phyloP scores from a whole-genome alignment of 2,888 invertebrate species.

The Strigamia crassipes region DNA sequence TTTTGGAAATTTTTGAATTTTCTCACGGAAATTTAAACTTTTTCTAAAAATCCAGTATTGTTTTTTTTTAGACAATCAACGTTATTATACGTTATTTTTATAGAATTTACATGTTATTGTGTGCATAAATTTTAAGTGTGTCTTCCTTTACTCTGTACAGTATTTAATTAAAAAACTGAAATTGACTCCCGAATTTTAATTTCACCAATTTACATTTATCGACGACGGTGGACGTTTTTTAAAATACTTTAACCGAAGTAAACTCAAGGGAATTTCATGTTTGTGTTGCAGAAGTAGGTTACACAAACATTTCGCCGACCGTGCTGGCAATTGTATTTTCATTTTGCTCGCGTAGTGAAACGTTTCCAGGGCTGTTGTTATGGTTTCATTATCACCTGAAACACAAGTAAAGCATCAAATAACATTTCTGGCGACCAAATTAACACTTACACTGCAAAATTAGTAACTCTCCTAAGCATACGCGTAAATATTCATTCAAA shows the following conservation, averaged over 20 bases:
- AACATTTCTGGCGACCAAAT: not conserved
- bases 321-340: not conserved
- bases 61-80: too few species aligned
- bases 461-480: not conserved
- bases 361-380: not conserved
- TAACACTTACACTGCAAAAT: not conserved
- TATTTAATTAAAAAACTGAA: not conserved
- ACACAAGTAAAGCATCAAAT: not conserved
- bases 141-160: not conserved
- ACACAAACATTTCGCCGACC: not conserved
- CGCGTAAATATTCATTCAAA: not conserved
- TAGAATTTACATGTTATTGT: not conserved
- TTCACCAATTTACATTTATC: not conserved
- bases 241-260: not conserved
- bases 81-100: not conserved
- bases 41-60: not conserved
- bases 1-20: slow-evolving; percentile 5
- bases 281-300: not conserved
- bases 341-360: not conserved
- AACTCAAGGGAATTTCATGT: not conserved
- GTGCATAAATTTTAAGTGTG: not conserved
- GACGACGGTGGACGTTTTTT: not conserved
- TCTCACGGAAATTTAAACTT: not conserved
- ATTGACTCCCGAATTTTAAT: not conserved
- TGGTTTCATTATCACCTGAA: not conserved